Base-by-base conservation (phyloP, 2,888 invertebrate genomes). In the Holacanthella duospinosa region DNA sequence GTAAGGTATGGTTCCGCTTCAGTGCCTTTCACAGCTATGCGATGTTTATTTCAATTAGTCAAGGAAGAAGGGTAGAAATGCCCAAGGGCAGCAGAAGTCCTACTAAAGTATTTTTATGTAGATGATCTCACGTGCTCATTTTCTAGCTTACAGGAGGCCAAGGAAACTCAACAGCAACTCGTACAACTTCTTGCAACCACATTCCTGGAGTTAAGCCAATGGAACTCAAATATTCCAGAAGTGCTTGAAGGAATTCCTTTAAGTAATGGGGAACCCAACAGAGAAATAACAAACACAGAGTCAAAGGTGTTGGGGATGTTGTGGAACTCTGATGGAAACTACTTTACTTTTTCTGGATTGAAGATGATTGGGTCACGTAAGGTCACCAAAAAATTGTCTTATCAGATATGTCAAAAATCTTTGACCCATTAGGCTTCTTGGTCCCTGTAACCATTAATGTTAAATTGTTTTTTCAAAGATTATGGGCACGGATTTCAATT, bases 401-500 rank as follows among this genome's bases (percentile, higher is more conserved):
- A 16, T 70, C 71, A 2, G 67, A 67, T 6, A 69, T 73, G 1
- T 64, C 74, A 9, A 68, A 66, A 55, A 59, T 74, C 2, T 74
- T 72, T 59, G 74, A 75, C 58, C 74, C 73, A 1, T 56, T 74
- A 0, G 73, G 73, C 0, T 65, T 69, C 19, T 43, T 74, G 16
- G 59, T 59, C 1, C 74, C 73, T 1, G 65, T 72, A 19, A 63
- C 70, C 1, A 63, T 74, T 16, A 64, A 54, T 2, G 72, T 68
- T 25, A 75, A 75, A 59, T 57, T 70, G 2, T 63, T 74, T 1
- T 61, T 73, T 59, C 74, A 73, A 57, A 3, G 66, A 19, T 28
- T 73, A 1, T 74, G 74, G 73, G 6, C 48, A n/a, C 12, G n/a
- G n/a, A n/a, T n/a, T n/a, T n/a, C n/a, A n/a, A n/a, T n/a, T n/a